Conservation (phyloP, 2,797 vertebrate species). For the Simalia tracyae region DNA sequence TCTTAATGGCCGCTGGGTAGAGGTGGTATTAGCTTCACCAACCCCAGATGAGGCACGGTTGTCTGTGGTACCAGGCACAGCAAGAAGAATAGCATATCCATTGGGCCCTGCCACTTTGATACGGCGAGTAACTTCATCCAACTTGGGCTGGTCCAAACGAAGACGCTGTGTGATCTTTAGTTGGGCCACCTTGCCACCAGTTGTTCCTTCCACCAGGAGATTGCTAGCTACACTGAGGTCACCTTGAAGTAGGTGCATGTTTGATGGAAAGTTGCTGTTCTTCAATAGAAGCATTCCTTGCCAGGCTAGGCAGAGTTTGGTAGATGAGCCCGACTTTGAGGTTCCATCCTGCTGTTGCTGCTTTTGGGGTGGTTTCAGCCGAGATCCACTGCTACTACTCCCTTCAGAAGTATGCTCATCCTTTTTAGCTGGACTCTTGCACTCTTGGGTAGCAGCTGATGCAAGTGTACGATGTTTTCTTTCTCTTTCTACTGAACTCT, state of each 20-base stretch:
- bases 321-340: slow-evolving; percentile 74
- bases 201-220: slow-evolving; percentile 86
- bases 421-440: slow-evolving; percentile 81
- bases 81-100: slow-evolving; percentile 92
- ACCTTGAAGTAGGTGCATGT: slow-evolving; percentile 96
- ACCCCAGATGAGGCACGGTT: slow-evolving; percentile 77
- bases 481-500: slow-evolving; percentile 74
- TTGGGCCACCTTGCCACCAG: slow-evolving; percentile 89
- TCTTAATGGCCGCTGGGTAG: slow-evolving; percentile 95
- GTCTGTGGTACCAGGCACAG: slow-evolving; percentile 88
- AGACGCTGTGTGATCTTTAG: slow-evolving; percentile 98
- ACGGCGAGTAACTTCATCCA: slow-evolving; percentile 96
- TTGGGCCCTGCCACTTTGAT: slow-evolving; percentile 96
- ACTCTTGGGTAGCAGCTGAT: slow-evolving; percentile 62
- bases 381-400: slow-evolving; percentile 52
- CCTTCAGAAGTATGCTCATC: slow-evolving; percentile 61
- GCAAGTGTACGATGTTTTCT: slow-evolving; percentile 70
- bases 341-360: slow-evolving; percentile 67
- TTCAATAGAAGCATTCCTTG: slow-evolving; percentile 96
- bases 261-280: slow-evolving; percentile 98
- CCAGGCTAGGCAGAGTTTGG: slow-evolving; percentile 92
- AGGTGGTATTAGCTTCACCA: slow-evolving; percentile 73
- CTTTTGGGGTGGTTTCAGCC: slow-evolving; percentile 66
- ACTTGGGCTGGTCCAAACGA: slow-evolving; percentile 97
- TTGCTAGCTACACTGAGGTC: slow-evolving; percentile 90